Conservation (phyloP, 2,797 vertebrate species). For the Tokudaia muenninki region DNA sequence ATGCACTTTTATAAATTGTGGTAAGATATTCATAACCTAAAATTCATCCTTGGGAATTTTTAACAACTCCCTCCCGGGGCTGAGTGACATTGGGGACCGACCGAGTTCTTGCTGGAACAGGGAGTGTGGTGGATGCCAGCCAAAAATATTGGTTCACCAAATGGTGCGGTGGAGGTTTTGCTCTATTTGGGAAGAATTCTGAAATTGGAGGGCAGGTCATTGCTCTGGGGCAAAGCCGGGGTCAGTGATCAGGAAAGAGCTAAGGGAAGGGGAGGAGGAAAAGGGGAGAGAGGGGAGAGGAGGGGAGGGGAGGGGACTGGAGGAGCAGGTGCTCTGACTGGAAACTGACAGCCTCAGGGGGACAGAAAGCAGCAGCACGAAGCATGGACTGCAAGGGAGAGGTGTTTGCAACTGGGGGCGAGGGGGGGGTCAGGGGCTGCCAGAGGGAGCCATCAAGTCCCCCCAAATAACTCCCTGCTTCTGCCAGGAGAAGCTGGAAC, state of each 20-base stretch:
- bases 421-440: constrained; percentile 32
- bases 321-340: neutral
- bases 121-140: neutral
- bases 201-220: constrained; percentile 2
- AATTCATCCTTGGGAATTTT: constrained; percentile 47
- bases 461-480: constrained; percentile 67
- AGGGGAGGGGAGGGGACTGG: neutral
- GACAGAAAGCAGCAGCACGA: neutral
- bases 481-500: constrained; percentile 42
- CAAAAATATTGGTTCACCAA: constrained; percentile 65
- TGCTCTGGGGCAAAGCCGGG: neutral
- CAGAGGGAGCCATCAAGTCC: constrained; percentile 55
- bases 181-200: constrained; percentile 47
- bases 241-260: neutral
- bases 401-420: neutral
- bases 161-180: constrained; percentile 45
- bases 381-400: neutral
- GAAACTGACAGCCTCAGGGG: neutral
- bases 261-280: neutral
- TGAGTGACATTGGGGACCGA: constrained; percentile 39
- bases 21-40: constrained; percentile 29
- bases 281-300: no score
- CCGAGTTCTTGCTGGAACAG: constrained; percentile 11
- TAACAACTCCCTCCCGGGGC: constrained; percentile 13
- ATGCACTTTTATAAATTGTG: constrained; percentile 51